Percentiles rank a stretch among this genome's conserved stretches.
These are phyloP conservation scores for Porites evermanni DNA, from an alignment of 92 coral and sea anemone genomes.

Conservation along the genomic window DNA sequence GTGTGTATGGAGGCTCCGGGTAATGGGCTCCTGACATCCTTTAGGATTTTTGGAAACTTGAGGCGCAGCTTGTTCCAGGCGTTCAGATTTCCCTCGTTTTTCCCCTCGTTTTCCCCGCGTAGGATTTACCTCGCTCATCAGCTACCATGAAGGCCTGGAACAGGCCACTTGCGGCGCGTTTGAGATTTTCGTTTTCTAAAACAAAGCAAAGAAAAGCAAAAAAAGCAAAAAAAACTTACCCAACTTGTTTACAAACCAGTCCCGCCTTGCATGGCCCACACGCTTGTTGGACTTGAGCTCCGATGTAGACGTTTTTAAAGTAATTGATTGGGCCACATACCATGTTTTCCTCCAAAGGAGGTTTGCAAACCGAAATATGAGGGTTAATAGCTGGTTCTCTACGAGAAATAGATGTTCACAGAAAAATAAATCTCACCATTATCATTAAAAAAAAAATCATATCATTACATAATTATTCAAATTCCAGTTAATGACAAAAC, in stretches of 20 bases:
- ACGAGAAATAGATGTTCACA: neutral
- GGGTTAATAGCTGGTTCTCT: conserved; percentile 99
- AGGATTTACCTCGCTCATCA: too few relatives aligned
- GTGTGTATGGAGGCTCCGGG: too few relatives aligned
- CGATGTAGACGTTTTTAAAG: conserved; percentile 96
- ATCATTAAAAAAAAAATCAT: too few relatives aligned
- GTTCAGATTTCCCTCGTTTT: too few relatives aligned
- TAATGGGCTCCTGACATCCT: too few relatives aligned
- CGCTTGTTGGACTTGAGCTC: conserved; percentile 98
- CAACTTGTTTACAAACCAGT: conserved; percentile 97
- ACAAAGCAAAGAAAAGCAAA: neutral
- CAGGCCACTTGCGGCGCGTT: neutral
- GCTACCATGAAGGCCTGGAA: too few relatives aligned
- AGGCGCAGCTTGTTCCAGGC: too few relatives aligned
- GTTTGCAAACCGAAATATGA: conserved; percentile 96
- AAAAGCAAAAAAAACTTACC: conserved; percentile 78
- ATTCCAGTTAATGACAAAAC: neutral
- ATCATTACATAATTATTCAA: neutral
- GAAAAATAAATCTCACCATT: neutral
- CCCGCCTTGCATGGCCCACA: conserved; percentile 99
- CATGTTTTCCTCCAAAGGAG: conserved; percentile 95
- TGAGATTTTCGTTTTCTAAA: neutral
- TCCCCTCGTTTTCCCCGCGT: too few relatives aligned
- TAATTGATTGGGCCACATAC: conserved; percentile 99
- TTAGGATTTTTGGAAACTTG: too few relatives aligned